Evolutionary conservation across 2,888 invertebrate species (phyloP), one percentile per base, ranked within the genome.

Genomic region (Mantis religiosa): DNA sequence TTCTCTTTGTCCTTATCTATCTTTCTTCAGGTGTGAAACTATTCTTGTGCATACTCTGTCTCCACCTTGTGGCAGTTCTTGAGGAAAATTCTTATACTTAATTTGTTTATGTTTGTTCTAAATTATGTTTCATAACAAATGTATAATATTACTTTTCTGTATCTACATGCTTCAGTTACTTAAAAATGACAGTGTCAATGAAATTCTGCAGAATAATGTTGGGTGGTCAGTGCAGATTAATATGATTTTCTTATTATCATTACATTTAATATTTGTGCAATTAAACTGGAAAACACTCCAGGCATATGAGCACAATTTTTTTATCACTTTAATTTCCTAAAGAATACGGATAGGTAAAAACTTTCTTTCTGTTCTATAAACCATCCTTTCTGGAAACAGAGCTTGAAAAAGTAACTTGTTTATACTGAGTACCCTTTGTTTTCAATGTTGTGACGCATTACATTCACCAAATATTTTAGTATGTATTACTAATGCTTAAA

Each of bases 21-120:
- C 34, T 87, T 82, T 82, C 87, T 87, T 87, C 81, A 87, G 87
- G 82, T 34, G 34, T 87, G 54, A 87, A n/a, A 71, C 54, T 71
- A 71, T 25, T 71, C 54, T 71, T 71, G 54, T 71, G 54, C 54
- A 71, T 71, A 71, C 54, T 71, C 54, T 71, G 20, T 71, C 20
- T 71, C 54, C 54, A 71, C 20, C 54, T 54, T 71, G 54, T 71
- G 54, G 25, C 54, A 20, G 25, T 71, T 71, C 54, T 71, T 71
- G 54, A 71, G 25, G 54, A 71, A 71, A 71, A 71, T 71, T 71
- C 54, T 20, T 71, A 71, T 20, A 71, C 54, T 71, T 25, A 3
- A 71, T 71, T 71, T 71, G 15, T 71, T 41, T 41, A 9, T 41
- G 41, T 71, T 20, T 71, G 54, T 71, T 71, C 1, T 71, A 71